Percentiles rank a stretch among this genome's conserved stretches.
Conservation (phyloP, 2,888 invertebrate species). For the Scelioninae gen. 2 region DNA sequence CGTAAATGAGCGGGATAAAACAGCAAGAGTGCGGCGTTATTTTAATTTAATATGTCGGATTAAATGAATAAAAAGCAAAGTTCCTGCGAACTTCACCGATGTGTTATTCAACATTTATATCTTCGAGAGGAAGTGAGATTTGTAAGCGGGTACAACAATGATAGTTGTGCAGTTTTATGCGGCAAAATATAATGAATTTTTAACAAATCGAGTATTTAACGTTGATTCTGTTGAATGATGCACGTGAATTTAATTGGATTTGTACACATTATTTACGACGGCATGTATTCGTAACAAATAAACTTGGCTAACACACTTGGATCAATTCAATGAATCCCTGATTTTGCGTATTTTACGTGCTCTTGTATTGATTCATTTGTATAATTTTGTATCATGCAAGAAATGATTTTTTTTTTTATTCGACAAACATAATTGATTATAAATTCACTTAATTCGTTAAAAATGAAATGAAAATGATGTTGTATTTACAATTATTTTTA, state of each 20-base stretch:
- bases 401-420: too few species aligned
- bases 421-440: too few species aligned
- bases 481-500: too few species aligned
- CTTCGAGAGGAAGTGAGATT: conserved; percentile 5
- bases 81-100: conserved; percentile 17
- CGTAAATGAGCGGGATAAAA: conserved; percentile 24
- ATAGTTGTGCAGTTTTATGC: conserved; percentile 10
- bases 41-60: conserved; percentile 23
- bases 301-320: too few species aligned
- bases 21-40: neutral
- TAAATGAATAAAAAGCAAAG: conserved; percentile 4
- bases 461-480: too few species aligned
- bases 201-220: conserved; percentile 13
- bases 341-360: too few species aligned
- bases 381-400: too few species aligned
- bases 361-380: conserved; percentile 1
- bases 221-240: neutral
- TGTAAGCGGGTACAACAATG: conserved; percentile 4
- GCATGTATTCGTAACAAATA: too few species aligned
- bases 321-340: too few species aligned
- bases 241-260: too few species aligned
- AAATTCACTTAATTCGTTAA: too few species aligned
- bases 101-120: conserved; percentile 30
- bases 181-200: conserved; percentile 20
- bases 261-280: too few species aligned